A percentile compares a stretch with the other conserved stretches of the same genome.
phyloP scores from a whole-genome alignment of 1,140 invertebrate species.

The Archivesica marissinica region DNA sequence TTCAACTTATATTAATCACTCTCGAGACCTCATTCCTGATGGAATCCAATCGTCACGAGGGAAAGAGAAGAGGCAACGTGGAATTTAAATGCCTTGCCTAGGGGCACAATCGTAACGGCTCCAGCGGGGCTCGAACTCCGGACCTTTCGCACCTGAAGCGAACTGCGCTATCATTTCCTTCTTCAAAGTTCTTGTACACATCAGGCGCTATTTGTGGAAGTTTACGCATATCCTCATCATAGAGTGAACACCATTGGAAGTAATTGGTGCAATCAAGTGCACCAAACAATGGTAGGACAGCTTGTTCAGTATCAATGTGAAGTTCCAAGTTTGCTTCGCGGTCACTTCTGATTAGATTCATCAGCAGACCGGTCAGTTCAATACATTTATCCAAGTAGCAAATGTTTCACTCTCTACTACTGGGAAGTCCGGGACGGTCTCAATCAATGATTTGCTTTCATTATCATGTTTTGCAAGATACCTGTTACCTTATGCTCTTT shows the following conservation, averaged over 20 bases:
- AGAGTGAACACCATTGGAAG: slow-evolving; percentile 32
- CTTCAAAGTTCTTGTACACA: neutral
- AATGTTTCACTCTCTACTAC: neutral
- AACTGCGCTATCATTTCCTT: too few species aligned
- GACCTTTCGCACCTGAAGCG: too few species aligned
- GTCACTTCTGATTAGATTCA: neutral
- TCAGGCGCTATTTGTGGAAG: slow-evolving; percentile 23
- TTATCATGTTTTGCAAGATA: neutral
- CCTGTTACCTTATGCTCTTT: neutral
- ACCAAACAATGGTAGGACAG: slow-evolving; percentile 8
- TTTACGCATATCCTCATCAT: slow-evolving; percentile 34
- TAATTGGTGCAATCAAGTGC: slow-evolving; percentile 15
- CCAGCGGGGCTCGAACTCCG: too few species aligned
- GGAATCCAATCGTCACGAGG: too few species aligned
- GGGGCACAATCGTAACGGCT: too few species aligned
- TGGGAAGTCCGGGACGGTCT: too few species aligned
- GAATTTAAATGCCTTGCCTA: too few species aligned
- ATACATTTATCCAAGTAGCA: slow-evolving; percentile 17
- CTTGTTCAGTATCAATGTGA: neutral
- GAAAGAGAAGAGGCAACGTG: too few species aligned
- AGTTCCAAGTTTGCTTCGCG: too few species aligned
- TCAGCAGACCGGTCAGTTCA: neutral
- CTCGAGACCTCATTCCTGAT: too few species aligned
- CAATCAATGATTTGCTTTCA: neutral
- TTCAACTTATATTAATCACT: too few species aligned